phyloP scores from a whole-genome alignment of 1,140 invertebrate species.

The Anthonomus grandis region DNA sequence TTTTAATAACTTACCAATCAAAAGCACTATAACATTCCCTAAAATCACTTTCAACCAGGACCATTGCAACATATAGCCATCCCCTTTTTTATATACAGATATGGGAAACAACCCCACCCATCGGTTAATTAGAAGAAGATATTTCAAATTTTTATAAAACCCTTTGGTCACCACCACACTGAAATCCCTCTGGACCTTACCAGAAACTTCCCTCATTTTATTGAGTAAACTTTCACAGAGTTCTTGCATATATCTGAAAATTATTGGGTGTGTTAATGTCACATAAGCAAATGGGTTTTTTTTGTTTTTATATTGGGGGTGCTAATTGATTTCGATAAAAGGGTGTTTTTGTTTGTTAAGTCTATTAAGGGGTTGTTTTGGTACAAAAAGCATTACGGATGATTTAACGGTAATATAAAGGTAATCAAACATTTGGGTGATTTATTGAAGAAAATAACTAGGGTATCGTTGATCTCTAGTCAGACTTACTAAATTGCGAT shows the following conservation, averaged over 20 bases:
- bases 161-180: slow-evolving; percentile 4
- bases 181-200: slow-evolving; percentile 6
- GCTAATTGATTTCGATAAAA: too few species aligned
- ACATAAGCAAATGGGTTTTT: too few species aligned
- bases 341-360: too few species aligned
- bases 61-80: slow-evolving; percentile 8
- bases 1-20: slow-evolving; percentile 4
- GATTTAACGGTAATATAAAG: too few species aligned
- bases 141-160: slow-evolving; percentile 13
- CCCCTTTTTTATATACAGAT: not conserved
- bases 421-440: too few species aligned
- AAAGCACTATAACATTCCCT: slow-evolving; percentile 3
- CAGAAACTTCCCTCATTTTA: slow-evolving; percentile 7
- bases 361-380: too few species aligned
- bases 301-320: too few species aligned
- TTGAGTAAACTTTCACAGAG: not conserved
- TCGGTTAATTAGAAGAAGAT: slow-evolving; percentile 15
- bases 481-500: too few species aligned
- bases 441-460: too few species aligned
- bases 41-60: slow-evolving; percentile 19
- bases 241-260: not conserved
- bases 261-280: too few species aligned
- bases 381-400: too few species aligned
- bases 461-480: too few species aligned
- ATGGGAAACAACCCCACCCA: slow-evolving; percentile 15